Conservation (phyloP, 2,888 invertebrate genomes). For the Lithophane semibrunnea region DNA sequence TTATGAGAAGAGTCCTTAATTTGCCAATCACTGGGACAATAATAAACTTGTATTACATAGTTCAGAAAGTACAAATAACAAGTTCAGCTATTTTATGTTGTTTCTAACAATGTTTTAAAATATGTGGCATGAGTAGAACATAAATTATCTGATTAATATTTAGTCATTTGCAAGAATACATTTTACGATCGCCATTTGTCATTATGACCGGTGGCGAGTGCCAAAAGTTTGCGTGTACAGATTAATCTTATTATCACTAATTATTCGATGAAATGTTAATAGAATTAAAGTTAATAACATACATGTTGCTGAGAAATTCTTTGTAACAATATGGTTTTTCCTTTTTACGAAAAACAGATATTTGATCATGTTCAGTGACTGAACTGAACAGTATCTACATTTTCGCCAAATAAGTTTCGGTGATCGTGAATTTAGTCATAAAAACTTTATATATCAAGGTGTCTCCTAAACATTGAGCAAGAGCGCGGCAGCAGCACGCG, state of each 20-base stretch:
- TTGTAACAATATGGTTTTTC: not conserved
- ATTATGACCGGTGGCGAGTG: conserved; percentile 27
- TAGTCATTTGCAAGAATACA: conserved; percentile 34
- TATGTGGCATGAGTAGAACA: conserved; percentile 21
- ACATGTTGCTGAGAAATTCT: not conserved
- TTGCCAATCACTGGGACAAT: too few species aligned
- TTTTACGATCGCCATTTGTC: conserved; percentile 45
- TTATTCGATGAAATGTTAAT: not conserved
- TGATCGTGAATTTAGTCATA: too few species aligned
- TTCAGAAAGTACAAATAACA: not conserved
- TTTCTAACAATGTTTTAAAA: conserved; percentile 19
- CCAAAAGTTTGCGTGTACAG: conserved; percentile 32
- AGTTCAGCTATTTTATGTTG: not conserved
- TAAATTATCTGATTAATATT: conserved; percentile 42
- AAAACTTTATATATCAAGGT: too few species aligned
- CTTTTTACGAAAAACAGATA: too few species aligned
- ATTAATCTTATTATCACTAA: conserved; percentile 20
- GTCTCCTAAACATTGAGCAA: too few species aligned
- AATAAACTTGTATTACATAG: not conserved
- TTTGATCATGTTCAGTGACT: too few species aligned
- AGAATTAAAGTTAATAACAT: not conserved
- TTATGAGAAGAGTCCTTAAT: too few species aligned
- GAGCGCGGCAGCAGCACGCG: too few species aligned
- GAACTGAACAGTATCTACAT: too few species aligned
- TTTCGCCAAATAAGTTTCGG: too few species aligned